These are phyloP conservation scores for Metacarcinus magister DNA, from an alignment of 2,888 invertebrate genomes.

Conservation along the genomic window DNA sequence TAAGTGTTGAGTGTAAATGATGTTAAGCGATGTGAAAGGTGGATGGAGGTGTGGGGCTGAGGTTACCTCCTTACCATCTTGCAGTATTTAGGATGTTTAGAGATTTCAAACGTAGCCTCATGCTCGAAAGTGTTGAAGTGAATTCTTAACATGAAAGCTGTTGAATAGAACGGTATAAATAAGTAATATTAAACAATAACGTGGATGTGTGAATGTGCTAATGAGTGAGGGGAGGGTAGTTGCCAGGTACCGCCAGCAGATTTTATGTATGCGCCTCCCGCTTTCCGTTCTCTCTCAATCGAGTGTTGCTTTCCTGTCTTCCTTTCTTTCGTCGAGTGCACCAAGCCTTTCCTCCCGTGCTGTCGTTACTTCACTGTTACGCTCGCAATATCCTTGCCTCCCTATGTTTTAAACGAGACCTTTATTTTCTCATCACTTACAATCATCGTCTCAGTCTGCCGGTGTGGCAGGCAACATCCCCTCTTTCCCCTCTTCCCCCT, in stretches of 20 bases:
- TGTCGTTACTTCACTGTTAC: neutral
- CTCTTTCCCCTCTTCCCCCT: neutral
- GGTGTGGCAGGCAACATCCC: no score
- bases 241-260: neutral
- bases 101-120: no score
- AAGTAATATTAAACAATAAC: no score
- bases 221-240: neutral
- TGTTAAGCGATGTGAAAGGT: neutral
- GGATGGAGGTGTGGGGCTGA: neutral
- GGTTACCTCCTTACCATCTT: no score
- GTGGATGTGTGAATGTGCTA: neutral
- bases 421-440: neutral
- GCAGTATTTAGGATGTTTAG: no score
- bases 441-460: neutral
- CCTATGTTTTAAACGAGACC: neutral
- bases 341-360: neutral
- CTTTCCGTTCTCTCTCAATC: neutral
- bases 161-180: no score
- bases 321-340: neutral
- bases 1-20: neutral
- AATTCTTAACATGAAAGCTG: no score
- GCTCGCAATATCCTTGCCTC: neutral
- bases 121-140: no score
- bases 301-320: neutral
- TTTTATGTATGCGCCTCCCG: neutral